Conservation (phyloP, 92 coral and sea anemone species). For the Heliopora coerulea region DNA sequence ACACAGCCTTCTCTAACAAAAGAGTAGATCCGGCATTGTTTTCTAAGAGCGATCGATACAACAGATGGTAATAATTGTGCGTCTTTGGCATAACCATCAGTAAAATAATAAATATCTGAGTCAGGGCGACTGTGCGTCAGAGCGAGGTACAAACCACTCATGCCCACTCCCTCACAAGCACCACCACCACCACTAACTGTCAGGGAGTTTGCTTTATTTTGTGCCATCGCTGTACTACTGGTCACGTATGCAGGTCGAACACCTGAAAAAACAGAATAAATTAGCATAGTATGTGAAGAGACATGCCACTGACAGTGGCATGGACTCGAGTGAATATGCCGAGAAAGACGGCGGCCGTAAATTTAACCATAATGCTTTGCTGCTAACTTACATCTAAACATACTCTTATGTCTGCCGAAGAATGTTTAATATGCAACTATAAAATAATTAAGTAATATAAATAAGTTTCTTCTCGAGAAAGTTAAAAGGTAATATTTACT, state of each 20-base stretch:
- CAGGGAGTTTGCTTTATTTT: slow-evolving; percentile 52
- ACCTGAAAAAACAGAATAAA: slow-evolving; percentile 37
- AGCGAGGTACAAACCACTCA: slow-evolving; percentile 67
- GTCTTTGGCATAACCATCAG: slow-evolving; percentile 66
- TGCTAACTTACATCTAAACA: too few relatives aligned
- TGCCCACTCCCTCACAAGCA: slow-evolving; percentile 57
- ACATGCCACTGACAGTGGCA: too few relatives aligned
- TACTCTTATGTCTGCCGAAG: too few relatives aligned
- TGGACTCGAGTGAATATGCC: too few relatives aligned
- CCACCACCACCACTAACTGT: slow-evolving; percentile 40
- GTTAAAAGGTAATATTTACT: too few relatives aligned
- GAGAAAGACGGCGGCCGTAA: too few relatives aligned
- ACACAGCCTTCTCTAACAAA: slow-evolving; percentile 52
- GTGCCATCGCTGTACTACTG: slow-evolving; percentile 49
- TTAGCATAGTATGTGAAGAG: too few relatives aligned
- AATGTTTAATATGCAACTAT: too few relatives aligned
- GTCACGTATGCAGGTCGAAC: slow-evolving; percentile 65
- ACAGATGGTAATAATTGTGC: slow-evolving; percentile 37
- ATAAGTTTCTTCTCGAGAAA: too few relatives aligned
- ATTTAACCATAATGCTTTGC: too few relatives aligned
- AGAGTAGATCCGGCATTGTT: slow-evolving; percentile 37
- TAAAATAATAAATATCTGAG: slow-evolving; percentile 56
- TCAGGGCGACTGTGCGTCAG: slow-evolving; percentile 54
- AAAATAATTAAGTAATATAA: too few relatives aligned
- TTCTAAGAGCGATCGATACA: slow-evolving; percentile 49